A percentile compares a stretch with the other conserved stretches of the same genome.
These are phyloP conservation scores for Bolborhynchus lineola DNA, from an alignment of 2,113 vertebrate genomes.

Conservation along the genomic window DNA sequence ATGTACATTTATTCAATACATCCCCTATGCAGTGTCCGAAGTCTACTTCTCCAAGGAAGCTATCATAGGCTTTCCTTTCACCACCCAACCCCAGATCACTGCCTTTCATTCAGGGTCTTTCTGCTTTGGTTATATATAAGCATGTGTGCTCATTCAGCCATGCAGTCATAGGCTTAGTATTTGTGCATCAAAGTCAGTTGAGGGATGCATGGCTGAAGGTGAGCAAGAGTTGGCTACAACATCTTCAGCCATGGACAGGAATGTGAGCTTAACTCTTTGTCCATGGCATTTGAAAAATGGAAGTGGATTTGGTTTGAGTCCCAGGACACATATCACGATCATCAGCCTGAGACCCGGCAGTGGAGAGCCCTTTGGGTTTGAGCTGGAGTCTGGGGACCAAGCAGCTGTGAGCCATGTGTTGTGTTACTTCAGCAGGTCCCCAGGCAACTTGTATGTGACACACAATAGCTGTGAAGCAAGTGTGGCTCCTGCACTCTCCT, in stretches of 20 bases:
- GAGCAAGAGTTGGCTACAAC: not conserved
- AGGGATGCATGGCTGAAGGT: not conserved
- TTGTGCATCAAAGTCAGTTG: not conserved
- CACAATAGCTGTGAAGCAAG: not conserved
- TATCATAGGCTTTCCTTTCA: not conserved
- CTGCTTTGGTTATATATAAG: not conserved
- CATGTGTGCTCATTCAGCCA: not conserved
- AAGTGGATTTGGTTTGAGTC: not conserved
- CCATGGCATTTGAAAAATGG: not conserved
- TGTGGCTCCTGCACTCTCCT: not conserved
- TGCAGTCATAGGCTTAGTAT: not conserved
- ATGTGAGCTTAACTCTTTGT: not conserved
- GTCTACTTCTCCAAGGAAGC: not conserved
- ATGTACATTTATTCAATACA: not conserved
- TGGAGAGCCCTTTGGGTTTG: not conserved
- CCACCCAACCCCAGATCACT: not conserved
- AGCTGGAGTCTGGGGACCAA: not conserved
- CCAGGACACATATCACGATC: fast-evolving
- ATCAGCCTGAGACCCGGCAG: fast-evolving
- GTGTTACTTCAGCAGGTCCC: not conserved
- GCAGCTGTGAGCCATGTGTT: not conserved
- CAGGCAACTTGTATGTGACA: not conserved
- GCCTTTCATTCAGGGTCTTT: not conserved
- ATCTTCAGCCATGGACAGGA: not conserved
- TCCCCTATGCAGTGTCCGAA: not conserved